Percentiles rank a stretch among this genome's conserved stretches.
Conservation (phyloP, 2,888 invertebrate genomes). For the Ophion slaviceki region DNA sequence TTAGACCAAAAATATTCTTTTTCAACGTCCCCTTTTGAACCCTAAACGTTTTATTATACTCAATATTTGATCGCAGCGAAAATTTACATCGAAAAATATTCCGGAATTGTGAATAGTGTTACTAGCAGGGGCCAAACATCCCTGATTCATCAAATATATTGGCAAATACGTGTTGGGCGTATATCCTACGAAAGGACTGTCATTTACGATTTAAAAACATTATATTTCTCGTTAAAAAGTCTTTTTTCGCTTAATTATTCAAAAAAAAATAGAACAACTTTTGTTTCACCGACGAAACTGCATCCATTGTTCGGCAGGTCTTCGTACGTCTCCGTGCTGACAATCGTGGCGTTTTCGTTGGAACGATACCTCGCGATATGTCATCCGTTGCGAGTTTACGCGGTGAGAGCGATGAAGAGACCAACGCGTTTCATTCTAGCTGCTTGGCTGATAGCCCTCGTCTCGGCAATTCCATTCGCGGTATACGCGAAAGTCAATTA, state of each 20-base stretch:
- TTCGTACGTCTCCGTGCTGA: conserved; percentile 95
- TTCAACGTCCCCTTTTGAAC: no score
- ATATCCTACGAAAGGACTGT: neutral
- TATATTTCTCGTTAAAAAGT: neutral
- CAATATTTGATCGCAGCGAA: no score
- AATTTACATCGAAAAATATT: no score
- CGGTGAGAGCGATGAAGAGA: conserved; percentile 93
- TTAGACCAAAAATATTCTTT: no score
- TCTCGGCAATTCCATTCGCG: conserved; percentile 92
- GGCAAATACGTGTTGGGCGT: no score
- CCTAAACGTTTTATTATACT: no score
- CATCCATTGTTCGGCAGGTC: conserved; percentile 86
- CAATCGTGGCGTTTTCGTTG: conserved; percentile 95
- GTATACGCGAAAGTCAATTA: conserved; percentile 90
- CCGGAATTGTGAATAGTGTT: no score
- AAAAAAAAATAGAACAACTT: neutral
- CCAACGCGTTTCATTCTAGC: conserved; percentile 91
- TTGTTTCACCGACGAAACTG: neutral
- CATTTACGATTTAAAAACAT: neutral
- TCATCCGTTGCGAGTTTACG: conserved; percentile 92
- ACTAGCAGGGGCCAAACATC: no score
- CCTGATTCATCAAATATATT: no score
- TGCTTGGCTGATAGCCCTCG: conserved; percentile 90
- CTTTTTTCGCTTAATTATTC: neutral
- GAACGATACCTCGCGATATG: conserved; percentile 96